phyloP scores from a whole-genome alignment of 2,797 vertebrate genomes.

The Diplodus sargus region DNA sequence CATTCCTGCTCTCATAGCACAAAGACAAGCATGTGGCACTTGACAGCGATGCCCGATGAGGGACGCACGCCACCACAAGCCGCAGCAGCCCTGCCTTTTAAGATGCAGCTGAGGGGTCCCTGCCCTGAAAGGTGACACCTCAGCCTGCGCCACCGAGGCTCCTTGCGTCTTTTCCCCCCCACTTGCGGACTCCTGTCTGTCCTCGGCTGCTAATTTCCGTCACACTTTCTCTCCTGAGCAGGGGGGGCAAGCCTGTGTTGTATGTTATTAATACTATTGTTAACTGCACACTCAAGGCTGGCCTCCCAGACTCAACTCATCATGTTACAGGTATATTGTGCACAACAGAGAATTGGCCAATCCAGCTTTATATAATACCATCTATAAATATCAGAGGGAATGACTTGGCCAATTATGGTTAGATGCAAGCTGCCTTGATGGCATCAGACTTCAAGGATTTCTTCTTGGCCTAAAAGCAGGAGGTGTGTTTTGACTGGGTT shows the following conservation, averaged over 20 bases:
- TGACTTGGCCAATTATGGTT: slow-evolving; percentile 73
- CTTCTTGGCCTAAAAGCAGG: slow-evolving; percentile 18
- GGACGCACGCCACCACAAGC: slow-evolving; percentile 53
- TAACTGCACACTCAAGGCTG: slow-evolving; percentile 81
- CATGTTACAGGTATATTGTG: slow-evolving; percentile 79
- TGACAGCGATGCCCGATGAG: slow-evolving; percentile 71
- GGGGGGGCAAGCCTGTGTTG: slow-evolving; percentile 51
- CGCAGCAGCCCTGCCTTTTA: slow-evolving; percentile 74
- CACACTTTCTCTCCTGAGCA: slow-evolving; percentile 79
- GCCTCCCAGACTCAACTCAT: slow-evolving; percentile 70
- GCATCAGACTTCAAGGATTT: slow-evolving; percentile 26
- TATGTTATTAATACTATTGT: slow-evolving; percentile 84
- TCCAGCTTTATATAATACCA: slow-evolving; percentile 72
- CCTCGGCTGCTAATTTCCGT: slow-evolving; percentile 82
- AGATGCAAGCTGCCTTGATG: slow-evolving; percentile 36
- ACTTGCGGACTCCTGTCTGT: slow-evolving; percentile 78
- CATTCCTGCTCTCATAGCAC: slow-evolving; percentile 70
- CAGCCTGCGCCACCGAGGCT: slow-evolving; percentile 59
- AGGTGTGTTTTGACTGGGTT: slow-evolving; percentile 7
- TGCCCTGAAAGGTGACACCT: slow-evolving; percentile 77
- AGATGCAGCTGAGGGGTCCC: slow-evolving; percentile 75
- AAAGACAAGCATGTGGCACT: slow-evolving; percentile 81
- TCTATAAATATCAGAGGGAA: slow-evolving; percentile 77
- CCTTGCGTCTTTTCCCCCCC: slow-evolving; percentile 74
- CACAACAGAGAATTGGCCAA: slow-evolving; percentile 71